Conservation (phyloP, 2,888 invertebrate species). For the Operophtera brumata region DNA sequence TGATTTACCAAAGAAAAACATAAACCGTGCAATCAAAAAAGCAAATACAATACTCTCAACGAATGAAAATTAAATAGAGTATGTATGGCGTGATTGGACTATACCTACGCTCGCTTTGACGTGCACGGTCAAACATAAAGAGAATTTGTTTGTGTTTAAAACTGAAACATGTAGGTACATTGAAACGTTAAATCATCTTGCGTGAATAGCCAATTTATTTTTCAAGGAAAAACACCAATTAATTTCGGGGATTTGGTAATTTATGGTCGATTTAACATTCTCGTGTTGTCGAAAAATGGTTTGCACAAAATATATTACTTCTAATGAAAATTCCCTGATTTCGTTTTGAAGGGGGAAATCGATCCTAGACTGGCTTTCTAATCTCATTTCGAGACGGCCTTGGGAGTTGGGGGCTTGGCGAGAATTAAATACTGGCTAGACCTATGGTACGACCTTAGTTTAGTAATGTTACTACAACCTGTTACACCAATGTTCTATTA, state of each 20-base stretch:
- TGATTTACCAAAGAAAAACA: conserved; percentile 8
- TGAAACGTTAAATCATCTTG: conserved; percentile 18
- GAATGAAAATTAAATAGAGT: not conserved
- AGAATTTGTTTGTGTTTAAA: conserved; percentile 3
- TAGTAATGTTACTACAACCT: not conserved
- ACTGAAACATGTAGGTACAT: conserved; percentile 2
- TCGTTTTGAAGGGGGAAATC: conserved; percentile 17
- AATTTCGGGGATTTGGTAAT: conserved; percentile 31
- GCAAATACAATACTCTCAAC: not conserved
- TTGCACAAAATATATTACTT: conserved; percentile 39
- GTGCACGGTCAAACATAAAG: not conserved
- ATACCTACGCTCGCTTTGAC: conserved; percentile 1
- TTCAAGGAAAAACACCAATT: conserved; percentile 34
- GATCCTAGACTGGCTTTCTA: conserved; percentile 1
- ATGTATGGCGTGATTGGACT: not conserved
- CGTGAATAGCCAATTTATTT: conserved; percentile 30
- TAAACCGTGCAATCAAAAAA: conserved; percentile 7
- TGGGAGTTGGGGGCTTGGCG: not conserved
- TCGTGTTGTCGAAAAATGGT: conserved; percentile 26
- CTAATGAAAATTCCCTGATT: conserved; percentile 40
- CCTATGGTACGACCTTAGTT: not conserved
- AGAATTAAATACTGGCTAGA: not conserved
- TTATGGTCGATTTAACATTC: conserved; percentile 36
- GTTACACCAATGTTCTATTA: not conserved
- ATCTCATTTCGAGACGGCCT: conserved; percentile 2